Base-by-base conservation (phyloP, 2,797 vertebrate genomes). In the Microcaecilia unicolor region DNA sequence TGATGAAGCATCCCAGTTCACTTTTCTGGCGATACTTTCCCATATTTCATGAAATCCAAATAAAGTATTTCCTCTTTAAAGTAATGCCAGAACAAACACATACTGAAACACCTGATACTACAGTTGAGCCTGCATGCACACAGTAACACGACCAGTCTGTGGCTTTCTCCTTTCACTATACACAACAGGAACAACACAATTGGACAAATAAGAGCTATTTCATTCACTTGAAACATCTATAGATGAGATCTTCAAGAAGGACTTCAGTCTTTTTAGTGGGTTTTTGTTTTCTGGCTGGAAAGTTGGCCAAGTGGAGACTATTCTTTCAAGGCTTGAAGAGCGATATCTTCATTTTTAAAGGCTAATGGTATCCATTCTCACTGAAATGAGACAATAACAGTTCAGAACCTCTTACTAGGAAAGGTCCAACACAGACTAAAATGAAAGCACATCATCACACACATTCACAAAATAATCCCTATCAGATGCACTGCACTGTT, bases 311-410 rank as follows among this genome's bases (percentile, higher is more conserved):
- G 41, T 25, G 52, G 53, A 53, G 61, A 59, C 32, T 40, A 55
- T 51, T 56, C n/a, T 40, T 38, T 58, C 58, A 54, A 46, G 40
- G 44, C 48, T 29, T 31, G 35, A 37, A 24, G 61, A 58, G 32
- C 37, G 39, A 26, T 37, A 39, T 57, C 58, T 61, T 68, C 59
- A 37, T 45, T 16, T 25, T 51, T 40, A 54, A 61, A 66, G 57
- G 58, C 52, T 58, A 45, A 50, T 28, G 49, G 33, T 10, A 62
- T 58, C 57, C 68, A 55, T 26, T 3, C 21, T 59, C 54, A 58
- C 67, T 62, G 71, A 67, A 77, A 76, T 21, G 55, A 61, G 58
- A 55, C 44, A 57, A 58, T 5, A 61, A 41, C 41, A 1, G 6
- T 62, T 74, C 58, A 57, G 63, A 58, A 54, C 52, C 40, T 49